These are phyloP conservation scores for Eilema griseolum DNA, from an alignment of 2,888 invertebrate genomes.

Conservation along the genomic window DNA sequence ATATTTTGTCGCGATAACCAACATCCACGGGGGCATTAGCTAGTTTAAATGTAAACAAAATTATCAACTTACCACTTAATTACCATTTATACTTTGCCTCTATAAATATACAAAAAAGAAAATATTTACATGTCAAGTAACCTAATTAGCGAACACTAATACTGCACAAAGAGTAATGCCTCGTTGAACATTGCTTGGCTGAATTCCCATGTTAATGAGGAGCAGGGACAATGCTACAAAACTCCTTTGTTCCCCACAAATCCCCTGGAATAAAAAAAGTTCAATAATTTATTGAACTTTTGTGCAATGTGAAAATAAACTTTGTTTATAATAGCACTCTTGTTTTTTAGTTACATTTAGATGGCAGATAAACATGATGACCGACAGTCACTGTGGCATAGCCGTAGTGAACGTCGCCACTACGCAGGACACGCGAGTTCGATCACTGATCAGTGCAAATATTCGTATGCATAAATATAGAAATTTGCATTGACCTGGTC, in stretches of 20 bases:
- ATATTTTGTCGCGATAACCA: too few relatives aligned
- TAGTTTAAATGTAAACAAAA: too few relatives aligned
- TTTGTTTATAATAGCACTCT: neutral
- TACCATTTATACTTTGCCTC: neutral
- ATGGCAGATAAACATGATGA: too few relatives aligned
- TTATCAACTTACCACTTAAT: too few relatives aligned
- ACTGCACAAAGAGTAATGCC: constrained; percentile 1
- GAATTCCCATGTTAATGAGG: constrained; percentile 34
- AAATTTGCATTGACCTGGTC: too few relatives aligned
- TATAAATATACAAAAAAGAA: neutral
- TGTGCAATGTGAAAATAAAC: constrained; percentile 18
- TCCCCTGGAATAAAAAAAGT: constrained; percentile 26
- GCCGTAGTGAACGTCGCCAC: too few relatives aligned
- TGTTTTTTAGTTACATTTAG: neutral
- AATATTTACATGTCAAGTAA: neutral
- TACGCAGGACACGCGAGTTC: too few relatives aligned
- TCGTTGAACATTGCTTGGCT: constrained; percentile 19
- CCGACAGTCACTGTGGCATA: too few relatives aligned
- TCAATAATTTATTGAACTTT: constrained; percentile 19
- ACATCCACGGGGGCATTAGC: too few relatives aligned
- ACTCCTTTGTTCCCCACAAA: constrained; percentile 34
- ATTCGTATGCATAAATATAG: too few relatives aligned
- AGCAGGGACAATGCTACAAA: constrained; percentile 33
- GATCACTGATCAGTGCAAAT: too few relatives aligned
- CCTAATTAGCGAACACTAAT: constrained; percentile 12